Evolutionary conservation across 2,888 invertebrate species (phyloP).

Genomic region (Priocnemis perturbator): DNA sequence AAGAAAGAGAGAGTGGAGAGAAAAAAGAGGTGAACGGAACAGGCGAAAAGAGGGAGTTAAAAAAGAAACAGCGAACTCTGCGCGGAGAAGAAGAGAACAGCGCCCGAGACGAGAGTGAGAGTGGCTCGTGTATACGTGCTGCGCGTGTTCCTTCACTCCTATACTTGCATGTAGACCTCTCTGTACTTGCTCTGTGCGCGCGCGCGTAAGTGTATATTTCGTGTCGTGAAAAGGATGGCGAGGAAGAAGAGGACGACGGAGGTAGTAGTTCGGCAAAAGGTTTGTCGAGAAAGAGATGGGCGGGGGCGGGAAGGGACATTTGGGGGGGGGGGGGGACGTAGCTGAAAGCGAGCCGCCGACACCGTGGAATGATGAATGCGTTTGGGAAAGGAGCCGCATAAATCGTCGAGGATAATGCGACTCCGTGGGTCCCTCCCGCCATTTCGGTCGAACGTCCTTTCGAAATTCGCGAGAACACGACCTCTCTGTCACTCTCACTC

Average conservation of each 20-base stretch:
- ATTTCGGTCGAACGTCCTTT: slow-evolving; percentile 20
- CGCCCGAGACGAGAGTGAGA: background rate
- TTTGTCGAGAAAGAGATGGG: slow-evolving; percentile 7
- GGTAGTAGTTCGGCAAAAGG: slow-evolving; percentile 1
- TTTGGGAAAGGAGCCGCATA: slow-evolving; percentile 59
- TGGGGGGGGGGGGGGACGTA: slow-evolving; percentile 18
- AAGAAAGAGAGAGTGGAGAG: slow-evolving; percentile 16
- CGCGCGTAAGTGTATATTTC: background rate
- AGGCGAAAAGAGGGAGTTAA: background rate
- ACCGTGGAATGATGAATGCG: slow-evolving; percentile 57
- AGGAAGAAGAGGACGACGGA: background rate
- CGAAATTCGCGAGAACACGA: background rate
- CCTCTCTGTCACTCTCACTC: slow-evolving; percentile 12
- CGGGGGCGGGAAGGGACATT: slow-evolving; percentile 11
- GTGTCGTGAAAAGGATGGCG: background rate
- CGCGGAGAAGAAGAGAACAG: background rate
- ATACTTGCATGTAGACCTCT: no score
- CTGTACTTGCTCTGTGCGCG: background rate
- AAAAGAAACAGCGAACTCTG: background rate
- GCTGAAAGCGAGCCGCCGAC: slow-evolving; percentile 55
- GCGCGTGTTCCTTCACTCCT: background rate
- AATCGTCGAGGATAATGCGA: slow-evolving; percentile 55
- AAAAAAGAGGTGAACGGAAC: slow-evolving; percentile 3
- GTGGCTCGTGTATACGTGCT: background rate
- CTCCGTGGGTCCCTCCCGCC: slow-evolving; percentile 33